These are phyloP conservation scores for Nothoprocta pentlandii DNA, from an alignment of 2,113 vertebrate species.

Conservation along the genomic window DNA sequence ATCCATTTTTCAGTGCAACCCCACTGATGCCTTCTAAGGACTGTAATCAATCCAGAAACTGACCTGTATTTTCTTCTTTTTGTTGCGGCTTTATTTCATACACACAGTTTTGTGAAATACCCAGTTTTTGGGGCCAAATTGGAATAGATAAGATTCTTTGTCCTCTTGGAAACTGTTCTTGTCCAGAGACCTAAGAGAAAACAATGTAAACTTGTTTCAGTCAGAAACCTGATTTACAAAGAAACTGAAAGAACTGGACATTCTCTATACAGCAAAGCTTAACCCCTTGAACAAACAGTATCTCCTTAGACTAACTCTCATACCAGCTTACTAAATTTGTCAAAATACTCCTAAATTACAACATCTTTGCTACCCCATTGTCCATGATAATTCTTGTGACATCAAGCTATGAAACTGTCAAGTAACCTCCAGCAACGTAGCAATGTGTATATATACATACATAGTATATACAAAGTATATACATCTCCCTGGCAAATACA, in stretches of 20 bases:
- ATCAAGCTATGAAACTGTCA: not conserved
- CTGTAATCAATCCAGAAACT: conserved; percentile 19
- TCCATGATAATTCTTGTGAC: not conserved
- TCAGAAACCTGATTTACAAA: not conserved
- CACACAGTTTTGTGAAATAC: conserved; percentile 90
- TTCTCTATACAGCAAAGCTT: not conserved
- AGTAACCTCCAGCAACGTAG: not conserved
- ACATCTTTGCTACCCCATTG: not conserved
- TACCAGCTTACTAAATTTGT: not conserved
- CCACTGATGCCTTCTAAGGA: not conserved
- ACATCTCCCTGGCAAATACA: too few species aligned
- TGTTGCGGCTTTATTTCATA: conserved; percentile 81
- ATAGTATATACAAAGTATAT: too few species aligned
- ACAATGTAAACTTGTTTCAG: not conserved
- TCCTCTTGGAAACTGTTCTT: conserved; percentile 85
- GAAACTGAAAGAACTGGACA: rapidly evolving
- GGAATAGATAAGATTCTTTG: conserved; percentile 88
- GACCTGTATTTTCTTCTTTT: conserved; percentile 78
- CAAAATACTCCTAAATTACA: not conserved
- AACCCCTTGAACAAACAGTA: not conserved
- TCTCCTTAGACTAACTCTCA: not conserved
- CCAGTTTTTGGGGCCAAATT: conserved; percentile 91
- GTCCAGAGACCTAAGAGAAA: conserved; percentile 90
- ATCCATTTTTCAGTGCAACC: not conserved
- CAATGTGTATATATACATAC: too few species aligned